Percentiles rank a stretch among this genome's conserved stretches.
Conservation (phyloP, 1,140 invertebrate genomes). For the Amphibalanus amphitrite region DNA sequence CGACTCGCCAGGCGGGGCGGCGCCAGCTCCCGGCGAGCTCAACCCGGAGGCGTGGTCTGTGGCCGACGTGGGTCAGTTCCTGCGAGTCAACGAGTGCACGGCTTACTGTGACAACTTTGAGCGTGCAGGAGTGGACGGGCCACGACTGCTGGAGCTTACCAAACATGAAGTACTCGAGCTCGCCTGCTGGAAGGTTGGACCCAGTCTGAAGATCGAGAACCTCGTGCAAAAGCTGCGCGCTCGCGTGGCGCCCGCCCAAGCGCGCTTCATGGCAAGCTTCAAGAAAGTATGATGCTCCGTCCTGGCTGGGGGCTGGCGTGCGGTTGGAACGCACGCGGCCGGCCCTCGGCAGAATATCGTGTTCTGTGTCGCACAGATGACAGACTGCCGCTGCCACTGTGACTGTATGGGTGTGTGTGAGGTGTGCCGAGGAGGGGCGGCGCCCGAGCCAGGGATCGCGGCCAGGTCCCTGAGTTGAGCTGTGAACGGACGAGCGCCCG, state of each 20-base stretch:
- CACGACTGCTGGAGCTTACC: constrained; percentile 52
- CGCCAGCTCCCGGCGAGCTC: constrained; percentile 14
- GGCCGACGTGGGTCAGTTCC: constrained; percentile 67
- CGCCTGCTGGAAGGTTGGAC: constrained; percentile 81
- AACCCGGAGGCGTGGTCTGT: constrained; percentile 55
- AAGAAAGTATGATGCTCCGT: too few relatives aligned
- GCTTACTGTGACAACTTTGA: constrained; percentile 71
- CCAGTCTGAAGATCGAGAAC: constrained; percentile 81
- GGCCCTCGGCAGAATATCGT: too few relatives aligned
- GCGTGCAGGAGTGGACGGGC: constrained; percentile 57
- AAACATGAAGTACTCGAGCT: constrained; percentile 79
- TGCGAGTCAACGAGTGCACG: constrained; percentile 73
- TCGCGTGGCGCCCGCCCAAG: constrained; percentile 56
- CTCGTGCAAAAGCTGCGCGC: constrained; percentile 71
- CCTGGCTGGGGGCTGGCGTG: too few relatives aligned
- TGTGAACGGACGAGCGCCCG: too few relatives aligned
- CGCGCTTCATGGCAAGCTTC: constrained; percentile 19
- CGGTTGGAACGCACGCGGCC: too few relatives aligned
- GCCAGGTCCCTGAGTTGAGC: too few relatives aligned
- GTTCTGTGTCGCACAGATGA: too few relatives aligned
- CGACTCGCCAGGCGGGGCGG: constrained; percentile 1
- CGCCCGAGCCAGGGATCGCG: too few relatives aligned
- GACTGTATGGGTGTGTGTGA: too few relatives aligned
- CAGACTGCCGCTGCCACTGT: too few relatives aligned
- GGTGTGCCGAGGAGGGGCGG: too few relatives aligned